Evolutionary conservation across 2,797 vertebrate genomes (phyloP).

Genomic region (Gambelia wislizenii): DNA sequence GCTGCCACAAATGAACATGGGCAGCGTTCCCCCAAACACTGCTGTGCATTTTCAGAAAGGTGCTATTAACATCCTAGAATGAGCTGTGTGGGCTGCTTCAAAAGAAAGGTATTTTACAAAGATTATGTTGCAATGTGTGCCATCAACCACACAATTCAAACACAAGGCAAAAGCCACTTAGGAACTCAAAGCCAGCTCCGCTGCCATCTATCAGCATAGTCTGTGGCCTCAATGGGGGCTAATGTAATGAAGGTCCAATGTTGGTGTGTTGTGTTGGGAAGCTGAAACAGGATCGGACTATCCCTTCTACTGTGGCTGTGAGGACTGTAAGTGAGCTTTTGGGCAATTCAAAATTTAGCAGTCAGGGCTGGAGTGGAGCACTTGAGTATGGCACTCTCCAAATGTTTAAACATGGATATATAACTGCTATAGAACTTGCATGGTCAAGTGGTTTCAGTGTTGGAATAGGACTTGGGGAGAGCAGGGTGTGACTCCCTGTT

Average conservation of each 20-base stretch:
- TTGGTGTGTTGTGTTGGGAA: no score
- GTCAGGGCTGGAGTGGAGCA: background rate
- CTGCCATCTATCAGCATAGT: no score
- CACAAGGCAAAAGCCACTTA: background rate
- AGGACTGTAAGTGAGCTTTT: background rate
- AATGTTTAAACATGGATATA: no score
- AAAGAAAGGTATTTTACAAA: background rate
- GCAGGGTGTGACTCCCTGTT: no score
- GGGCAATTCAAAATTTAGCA: background rate
- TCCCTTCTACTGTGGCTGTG: background rate
- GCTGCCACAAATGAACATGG: background rate
- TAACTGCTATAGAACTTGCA: no score
- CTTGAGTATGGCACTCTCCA: background rate
- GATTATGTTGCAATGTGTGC: background rate
- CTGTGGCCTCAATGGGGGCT: background rate
- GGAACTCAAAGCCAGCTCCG: background rate
- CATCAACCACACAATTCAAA: background rate
- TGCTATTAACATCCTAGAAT: background rate
- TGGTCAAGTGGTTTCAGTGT: no score
- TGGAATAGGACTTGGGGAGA: no score
- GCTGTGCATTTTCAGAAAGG: background rate
- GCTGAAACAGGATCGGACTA: background rate
- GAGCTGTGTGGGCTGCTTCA: background rate
- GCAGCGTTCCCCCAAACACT: background rate
- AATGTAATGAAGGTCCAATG: background rate